Evolutionary conservation across 2,113 vertebrate genomes (phyloP).

Genomic region (Henicopernis longicauda): DNA sequence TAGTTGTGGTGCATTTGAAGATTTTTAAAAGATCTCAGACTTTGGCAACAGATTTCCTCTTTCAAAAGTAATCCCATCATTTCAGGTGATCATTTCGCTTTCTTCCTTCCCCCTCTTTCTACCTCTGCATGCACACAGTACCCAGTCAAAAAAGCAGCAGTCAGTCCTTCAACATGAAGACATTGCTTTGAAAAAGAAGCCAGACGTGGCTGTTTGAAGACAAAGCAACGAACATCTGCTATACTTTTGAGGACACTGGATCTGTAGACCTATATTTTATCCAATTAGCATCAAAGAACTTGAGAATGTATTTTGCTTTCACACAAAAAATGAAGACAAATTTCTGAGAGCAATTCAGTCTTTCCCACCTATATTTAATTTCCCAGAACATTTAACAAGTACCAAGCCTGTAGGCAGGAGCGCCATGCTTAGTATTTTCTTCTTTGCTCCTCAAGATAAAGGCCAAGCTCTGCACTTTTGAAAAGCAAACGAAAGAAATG

Average conservation of each 20-base stretch:
- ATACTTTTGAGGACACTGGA: conserved; percentile 50
- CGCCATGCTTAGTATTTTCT: conserved; percentile 61
- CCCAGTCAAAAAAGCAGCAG: background rate
- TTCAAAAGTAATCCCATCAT: conserved; percentile 15
- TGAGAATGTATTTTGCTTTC: background rate
- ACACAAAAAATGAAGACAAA: background rate
- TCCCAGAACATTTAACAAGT: conserved; percentile 78
- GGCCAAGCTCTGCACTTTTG: conserved; percentile 60
- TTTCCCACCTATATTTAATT: conserved; percentile 42
- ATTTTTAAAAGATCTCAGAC: background rate
- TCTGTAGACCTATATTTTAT: conserved; percentile 60
- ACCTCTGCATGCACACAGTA: background rate
- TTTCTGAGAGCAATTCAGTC: conserved; percentile 13
- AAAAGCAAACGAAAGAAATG: conserved; percentile 74
- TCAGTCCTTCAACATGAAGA: background rate
- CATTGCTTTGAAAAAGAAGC: conserved; percentile 20
- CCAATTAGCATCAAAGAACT: conserved; percentile 70
- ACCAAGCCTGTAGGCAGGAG: conserved; percentile 73
- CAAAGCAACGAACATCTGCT: conserved; percentile 54
- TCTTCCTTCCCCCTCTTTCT: background rate
- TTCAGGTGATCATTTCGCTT: conserved; percentile 37
- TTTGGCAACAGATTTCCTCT: background rate
- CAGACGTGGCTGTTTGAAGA: conserved; percentile 18
- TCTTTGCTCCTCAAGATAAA: conserved; percentile 58
- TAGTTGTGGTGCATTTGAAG: background rate